These are phyloP conservation scores for Bombyx mandarina DNA, from an alignment of 1,140 invertebrate genomes.

Conservation along the genomic window DNA sequence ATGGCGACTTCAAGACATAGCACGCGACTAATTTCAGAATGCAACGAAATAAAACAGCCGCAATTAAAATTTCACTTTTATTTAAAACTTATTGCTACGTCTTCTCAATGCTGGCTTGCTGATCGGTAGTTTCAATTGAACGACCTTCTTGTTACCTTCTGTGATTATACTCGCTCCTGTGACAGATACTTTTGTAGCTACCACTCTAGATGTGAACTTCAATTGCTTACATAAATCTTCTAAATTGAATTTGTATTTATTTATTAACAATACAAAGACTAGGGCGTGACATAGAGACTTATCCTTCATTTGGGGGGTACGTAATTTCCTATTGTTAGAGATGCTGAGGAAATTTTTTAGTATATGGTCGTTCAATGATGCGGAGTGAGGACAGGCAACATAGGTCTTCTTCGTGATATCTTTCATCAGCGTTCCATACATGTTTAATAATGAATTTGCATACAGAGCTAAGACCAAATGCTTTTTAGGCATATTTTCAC, in stretches of 20 bases:
- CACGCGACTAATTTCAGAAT: too few relatives aligned
- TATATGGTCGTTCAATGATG: conserved; percentile 38
- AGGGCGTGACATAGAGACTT: conserved; percentile 46
- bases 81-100: conserved; percentile 40
- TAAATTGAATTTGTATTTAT: conserved; percentile 42
- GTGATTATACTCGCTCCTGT: conserved; percentile 36
- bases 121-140: conserved; percentile 44
- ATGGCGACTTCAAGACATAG: too few relatives aligned
- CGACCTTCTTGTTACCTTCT: conserved; percentile 26
- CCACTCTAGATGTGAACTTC: conserved; percentile 30
- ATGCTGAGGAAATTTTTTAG: conserved; percentile 31
- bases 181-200: conserved; percentile 28
- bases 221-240: conserved; percentile 30
- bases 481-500: conserved; percentile 27
- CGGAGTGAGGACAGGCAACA: conserved; percentile 26
- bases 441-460: conserved; percentile 34
- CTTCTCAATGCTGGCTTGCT: conserved; percentile 28
- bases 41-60: too few relatives aligned
- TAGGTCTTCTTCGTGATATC: conserved; percentile 41
- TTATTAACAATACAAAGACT: conserved; percentile 45
- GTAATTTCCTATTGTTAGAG: conserved; percentile 17
- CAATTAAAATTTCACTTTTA: conserved; percentile 1
- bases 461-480: conserved; percentile 38
- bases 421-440: conserved; percentile 26
- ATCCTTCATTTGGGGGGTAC: conserved; percentile 42